Evolutionary conservation across 1,140 invertebrate species (phyloP).

Genomic region (Drosophila parvula): DNA sequence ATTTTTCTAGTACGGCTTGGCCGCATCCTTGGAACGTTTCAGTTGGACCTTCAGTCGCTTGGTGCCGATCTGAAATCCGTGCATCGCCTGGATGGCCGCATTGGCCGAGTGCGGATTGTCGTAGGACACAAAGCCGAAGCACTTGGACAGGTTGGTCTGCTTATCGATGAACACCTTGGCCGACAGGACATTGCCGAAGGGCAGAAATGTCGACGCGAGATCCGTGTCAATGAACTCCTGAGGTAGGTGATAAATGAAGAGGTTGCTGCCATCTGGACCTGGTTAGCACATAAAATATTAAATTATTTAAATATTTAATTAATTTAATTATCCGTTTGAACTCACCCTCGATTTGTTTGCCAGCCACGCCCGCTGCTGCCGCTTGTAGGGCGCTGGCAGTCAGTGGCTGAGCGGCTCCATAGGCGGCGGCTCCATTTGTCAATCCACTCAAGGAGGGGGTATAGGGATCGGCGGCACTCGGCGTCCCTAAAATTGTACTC

Average conservation of each 20-base stretch:
- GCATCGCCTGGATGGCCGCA: conserved; percentile 98
- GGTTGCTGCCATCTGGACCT: conserved; percentile 98
- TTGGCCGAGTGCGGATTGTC: conserved; percentile 97
- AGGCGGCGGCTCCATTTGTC: conserved; percentile 68
- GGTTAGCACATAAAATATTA: background rate
- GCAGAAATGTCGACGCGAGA: conserved; percentile 96
- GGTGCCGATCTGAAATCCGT: conserved; percentile 98
- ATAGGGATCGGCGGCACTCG: conserved; percentile 70
- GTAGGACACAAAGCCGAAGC: conserved; percentile 99
- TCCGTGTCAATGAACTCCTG: conserved; percentile 98
- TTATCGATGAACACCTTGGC: conserved; percentile 99
- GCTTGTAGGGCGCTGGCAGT: conserved; percentile 70
- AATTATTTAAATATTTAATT: background rate
- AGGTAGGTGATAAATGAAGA: conserved; percentile 99
- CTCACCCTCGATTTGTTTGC: conserved; percentile 83
- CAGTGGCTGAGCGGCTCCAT: conserved; percentile 61
- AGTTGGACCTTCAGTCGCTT: conserved; percentile 99
- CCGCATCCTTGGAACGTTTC: conserved; percentile 96
- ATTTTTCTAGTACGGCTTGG: conserved; percentile 90
- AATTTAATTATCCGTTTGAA: background rate
- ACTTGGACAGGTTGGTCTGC: conserved; percentile 99
- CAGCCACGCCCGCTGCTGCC: conserved; percentile 77
- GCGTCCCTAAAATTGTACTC: conserved; percentile 63
- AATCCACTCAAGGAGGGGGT: conserved; percentile 67
- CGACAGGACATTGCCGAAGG: conserved; percentile 98